phyloP scores from a whole-genome alignment of 2,888 invertebrate genomes.

The Nomada hirtipes region DNA sequence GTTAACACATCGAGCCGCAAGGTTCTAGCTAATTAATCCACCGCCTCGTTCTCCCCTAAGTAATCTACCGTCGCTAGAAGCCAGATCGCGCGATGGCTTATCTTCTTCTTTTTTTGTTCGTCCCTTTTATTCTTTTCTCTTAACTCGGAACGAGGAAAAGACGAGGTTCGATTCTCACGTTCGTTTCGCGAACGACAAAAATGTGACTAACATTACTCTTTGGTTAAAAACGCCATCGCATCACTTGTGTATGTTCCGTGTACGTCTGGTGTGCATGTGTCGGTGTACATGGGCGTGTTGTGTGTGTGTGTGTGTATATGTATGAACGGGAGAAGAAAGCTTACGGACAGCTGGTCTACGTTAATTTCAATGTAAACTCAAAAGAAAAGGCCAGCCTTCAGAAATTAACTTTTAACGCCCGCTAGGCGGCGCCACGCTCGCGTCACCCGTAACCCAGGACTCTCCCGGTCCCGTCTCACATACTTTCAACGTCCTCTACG shows the following conservation, averaged over 20 bases:
- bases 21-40: conserved; percentile 54
- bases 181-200: conserved; percentile 21
- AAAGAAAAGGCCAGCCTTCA: conserved; percentile 78
- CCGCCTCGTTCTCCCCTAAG: conserved; percentile 58
- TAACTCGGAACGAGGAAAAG: conserved; percentile 41
- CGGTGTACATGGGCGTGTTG: conserved; percentile 17
- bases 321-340: conserved; percentile 60
- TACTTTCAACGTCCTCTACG: conserved; percentile 45
- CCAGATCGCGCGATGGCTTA: conserved; percentile 58
- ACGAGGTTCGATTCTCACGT: conserved; percentile 46
- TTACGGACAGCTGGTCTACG: conserved; percentile 52
- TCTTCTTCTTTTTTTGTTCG: background rate
- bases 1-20: conserved; percentile 69
- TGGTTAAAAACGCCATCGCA: conserved; percentile 80
- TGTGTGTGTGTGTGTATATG: conserved; percentile 16
- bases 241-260: conserved; percentile 18
- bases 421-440: conserved; percentile 18
- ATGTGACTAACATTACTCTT: conserved; percentile 79
- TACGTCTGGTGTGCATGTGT: conserved; percentile 12
- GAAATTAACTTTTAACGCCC: conserved; percentile 71
- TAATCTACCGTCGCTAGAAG: conserved; percentile 67
- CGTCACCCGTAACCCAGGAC: background rate
- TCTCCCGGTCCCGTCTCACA: too few relatives aligned
- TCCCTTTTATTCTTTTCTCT: conserved; percentile 22
- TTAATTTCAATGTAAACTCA: conserved; percentile 77